Conservation (phyloP, 2,113 vertebrate species). For the Tylochromis polylepis region DNA sequence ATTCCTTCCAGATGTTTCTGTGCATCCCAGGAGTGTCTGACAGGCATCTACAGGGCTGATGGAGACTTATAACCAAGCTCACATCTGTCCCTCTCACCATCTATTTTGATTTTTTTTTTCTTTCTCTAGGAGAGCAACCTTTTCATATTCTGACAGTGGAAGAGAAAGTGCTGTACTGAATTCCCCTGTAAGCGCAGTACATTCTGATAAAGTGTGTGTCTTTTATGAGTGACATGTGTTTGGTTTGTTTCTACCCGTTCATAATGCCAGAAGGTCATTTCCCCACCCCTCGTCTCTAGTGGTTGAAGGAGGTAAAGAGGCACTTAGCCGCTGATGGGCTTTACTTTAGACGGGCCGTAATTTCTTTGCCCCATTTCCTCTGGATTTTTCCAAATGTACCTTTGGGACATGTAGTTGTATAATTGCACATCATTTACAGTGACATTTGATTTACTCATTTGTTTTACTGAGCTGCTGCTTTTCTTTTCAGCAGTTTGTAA, state of each 20-base stretch:
- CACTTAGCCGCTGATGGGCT: conserved; percentile 67
- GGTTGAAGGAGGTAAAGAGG: conserved; percentile 67
- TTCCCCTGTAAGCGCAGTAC: conserved; percentile 40
- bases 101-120: not conserved
- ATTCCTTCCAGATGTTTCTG: conserved; percentile 74
- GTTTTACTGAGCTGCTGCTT: not conserved
- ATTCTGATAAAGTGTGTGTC: conserved; percentile 14
- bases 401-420: conserved; percentile 52
- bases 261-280: conserved; percentile 57
- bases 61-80: conserved; percentile 55
- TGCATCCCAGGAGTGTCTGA: conserved; percentile 62
- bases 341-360: conserved; percentile 42
- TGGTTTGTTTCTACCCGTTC: conserved; percentile 44
- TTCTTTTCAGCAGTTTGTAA: not conserved
- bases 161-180: conserved; percentile 50
- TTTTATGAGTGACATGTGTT: conserved; percentile 47
- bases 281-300: conserved; percentile 37
- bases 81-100: conserved; percentile 70
- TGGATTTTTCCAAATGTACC: conserved; percentile 58
- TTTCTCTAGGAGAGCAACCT: conserved; percentile 47
- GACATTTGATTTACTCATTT: conserved; percentile 53
- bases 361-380: conserved; percentile 59
- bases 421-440: conserved; percentile 55
- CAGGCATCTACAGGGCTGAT: conserved; percentile 43
- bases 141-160: conserved; percentile 63